Conservation (phyloP, 2,113 vertebrate genomes). For the Penelope pileata region DNA sequence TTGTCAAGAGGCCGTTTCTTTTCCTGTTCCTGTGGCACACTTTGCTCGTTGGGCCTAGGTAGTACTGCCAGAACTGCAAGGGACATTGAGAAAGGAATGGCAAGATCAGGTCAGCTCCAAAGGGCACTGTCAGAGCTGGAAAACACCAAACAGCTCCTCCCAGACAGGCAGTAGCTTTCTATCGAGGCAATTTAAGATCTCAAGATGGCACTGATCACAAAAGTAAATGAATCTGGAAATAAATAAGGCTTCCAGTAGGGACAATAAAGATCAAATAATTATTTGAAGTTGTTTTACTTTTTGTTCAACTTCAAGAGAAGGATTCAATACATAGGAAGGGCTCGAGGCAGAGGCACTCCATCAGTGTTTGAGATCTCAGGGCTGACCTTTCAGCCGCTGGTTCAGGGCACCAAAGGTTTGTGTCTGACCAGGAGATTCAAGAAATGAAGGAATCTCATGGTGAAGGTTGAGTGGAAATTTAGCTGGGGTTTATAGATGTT, state of each 20-base stretch:
- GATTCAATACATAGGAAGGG: not conserved
- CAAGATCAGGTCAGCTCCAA: not conserved
- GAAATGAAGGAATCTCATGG: not conserved
- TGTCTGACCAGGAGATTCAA: not conserved
- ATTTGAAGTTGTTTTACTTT: not conserved
- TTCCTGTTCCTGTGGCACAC: not conserved
- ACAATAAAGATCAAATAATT: not conserved
- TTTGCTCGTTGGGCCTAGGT: accelerated
- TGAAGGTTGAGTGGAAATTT: not conserved
- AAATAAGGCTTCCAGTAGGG: not conserved
- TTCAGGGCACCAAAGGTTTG: not conserved
- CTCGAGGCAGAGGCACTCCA: not conserved
- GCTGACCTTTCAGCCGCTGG: not conserved
- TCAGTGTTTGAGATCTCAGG: not conserved
- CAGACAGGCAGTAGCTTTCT: not conserved
- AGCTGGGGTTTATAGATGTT: not conserved
- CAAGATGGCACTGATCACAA: not conserved
- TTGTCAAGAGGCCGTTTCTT: not conserved
- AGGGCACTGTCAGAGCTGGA: not conserved
- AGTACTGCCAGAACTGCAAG: not conserved
- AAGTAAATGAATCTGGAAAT: not conserved
- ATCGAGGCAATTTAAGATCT: not conserved
- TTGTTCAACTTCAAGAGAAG: not conserved
- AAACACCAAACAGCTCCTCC: not conserved
- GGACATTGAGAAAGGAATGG: not conserved